Conservation (phyloP, 2,797 vertebrate species). For the Siniperca undulata region DNA sequence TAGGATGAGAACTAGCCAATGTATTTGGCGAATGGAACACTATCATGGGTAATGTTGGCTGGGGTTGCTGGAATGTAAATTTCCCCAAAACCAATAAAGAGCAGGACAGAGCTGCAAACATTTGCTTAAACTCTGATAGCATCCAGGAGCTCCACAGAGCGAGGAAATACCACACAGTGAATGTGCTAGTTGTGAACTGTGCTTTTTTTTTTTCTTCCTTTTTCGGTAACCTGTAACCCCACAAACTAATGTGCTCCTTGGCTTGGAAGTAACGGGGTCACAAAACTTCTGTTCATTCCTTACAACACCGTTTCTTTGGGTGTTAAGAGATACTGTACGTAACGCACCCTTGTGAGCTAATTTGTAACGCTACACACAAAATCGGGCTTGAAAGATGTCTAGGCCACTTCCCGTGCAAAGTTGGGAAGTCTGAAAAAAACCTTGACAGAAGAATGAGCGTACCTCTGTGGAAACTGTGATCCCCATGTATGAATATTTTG, state of each 20-base stretch:
- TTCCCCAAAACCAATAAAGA: not conserved
- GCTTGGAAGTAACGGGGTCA: too few relatives aligned
- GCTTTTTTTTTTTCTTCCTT: too few relatives aligned
- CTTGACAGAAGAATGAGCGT: not conserved
- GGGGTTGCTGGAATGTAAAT: not conserved
- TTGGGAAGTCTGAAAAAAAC: not conserved
- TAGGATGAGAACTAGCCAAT: too few relatives aligned
- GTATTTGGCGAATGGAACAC: not conserved
- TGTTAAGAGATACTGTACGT: too few relatives aligned
- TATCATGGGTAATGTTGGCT: not conserved
- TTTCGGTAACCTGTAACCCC: too few relatives aligned
- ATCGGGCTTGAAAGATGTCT: not conserved
- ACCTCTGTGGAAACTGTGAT: not conserved
- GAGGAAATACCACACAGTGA: too few relatives aligned
- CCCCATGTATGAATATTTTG: not conserved
- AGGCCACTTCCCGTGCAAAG: too few relatives aligned
- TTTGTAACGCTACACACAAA: not conserved
- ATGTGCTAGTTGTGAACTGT: too few relatives aligned
- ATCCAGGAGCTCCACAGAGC: too few relatives aligned
- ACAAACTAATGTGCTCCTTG: too few relatives aligned
- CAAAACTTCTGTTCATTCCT: not conserved
- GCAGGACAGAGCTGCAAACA: not conserved
- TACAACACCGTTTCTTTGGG: not conserved
- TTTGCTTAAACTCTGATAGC: not conserved
- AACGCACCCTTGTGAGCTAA: not conserved